Percentiles rank a stretch among this genome's conserved stretches.
Evolutionary conservation across 2,888 invertebrate species (phyloP).

Genomic region (Dryadula phaetusa): DNA sequence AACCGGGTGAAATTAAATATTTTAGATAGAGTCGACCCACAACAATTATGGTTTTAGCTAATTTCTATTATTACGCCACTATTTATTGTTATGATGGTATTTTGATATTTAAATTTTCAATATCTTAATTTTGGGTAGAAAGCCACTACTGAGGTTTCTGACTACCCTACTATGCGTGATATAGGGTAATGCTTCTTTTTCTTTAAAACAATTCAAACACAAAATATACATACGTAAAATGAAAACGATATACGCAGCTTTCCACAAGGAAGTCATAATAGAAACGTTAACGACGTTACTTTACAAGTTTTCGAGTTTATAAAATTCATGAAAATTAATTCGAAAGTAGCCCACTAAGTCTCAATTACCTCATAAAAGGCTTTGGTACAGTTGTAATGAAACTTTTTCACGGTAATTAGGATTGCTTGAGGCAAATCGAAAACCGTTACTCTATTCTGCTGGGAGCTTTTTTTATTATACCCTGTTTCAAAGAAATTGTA

Average conservation of each 20-base stretch:
- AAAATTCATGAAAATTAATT: slow-evolving; percentile 44
- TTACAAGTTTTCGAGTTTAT: slow-evolving; percentile 36
- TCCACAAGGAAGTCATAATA: slow-evolving; percentile 17
- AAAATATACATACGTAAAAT: not conserved
- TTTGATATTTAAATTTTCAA: too few species aligned
- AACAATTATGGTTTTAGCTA: too few species aligned
- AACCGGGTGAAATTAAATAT: too few species aligned
- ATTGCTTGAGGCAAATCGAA: slow-evolving; percentile 38
- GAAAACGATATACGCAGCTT: not conserved
- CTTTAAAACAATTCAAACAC: too few species aligned
- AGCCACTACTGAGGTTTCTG: too few species aligned
- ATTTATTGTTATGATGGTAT: too few species aligned
- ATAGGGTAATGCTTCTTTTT: too few species aligned
- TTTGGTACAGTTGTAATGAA: slow-evolving; percentile 42
- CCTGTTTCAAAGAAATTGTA: not conserved
- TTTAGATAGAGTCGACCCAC: too few species aligned
- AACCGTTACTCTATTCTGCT: slow-evolving; percentile 23
- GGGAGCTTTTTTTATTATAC: not conserved
- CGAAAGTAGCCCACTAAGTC: slow-evolving; percentile 43
- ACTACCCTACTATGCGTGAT: too few species aligned
- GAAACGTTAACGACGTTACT: slow-evolving; percentile 31
- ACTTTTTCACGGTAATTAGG: slow-evolving; percentile 44
- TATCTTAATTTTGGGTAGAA: too few species aligned
- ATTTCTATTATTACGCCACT: too few species aligned
- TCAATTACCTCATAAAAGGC: slow-evolving; percentile 47